A percentile compares a stretch with the other conserved stretches of the same genome.
These are phyloP conservation scores for Dinocampus coccinellae DNA, from an alignment of 2,888 invertebrate genomes.

Conservation along the genomic window DNA sequence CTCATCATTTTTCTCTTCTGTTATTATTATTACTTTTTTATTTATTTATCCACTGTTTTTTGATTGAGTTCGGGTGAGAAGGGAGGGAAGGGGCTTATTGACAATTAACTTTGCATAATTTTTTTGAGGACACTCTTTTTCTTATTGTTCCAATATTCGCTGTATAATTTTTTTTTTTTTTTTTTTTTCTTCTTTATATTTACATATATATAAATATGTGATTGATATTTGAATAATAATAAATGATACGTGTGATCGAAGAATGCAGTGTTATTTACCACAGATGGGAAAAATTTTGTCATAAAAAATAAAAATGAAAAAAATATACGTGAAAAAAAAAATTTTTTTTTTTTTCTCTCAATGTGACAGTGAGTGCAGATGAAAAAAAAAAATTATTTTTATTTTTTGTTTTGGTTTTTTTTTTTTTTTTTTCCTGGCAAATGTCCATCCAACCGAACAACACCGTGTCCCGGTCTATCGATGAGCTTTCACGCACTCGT, in stretches of 20 bases:
- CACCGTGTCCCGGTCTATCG: constrained; percentile 29
- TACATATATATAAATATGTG: too few relatives aligned
- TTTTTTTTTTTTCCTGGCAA: constrained; percentile 11
- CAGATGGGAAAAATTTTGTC: constrained; percentile 26
- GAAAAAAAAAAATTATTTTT: not conserved
- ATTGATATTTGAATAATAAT: not conserved
- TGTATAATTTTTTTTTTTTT: not conserved
- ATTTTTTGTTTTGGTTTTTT: constrained; percentile 1
- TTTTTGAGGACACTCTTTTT: constrained; percentile 16
- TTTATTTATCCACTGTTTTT: not conserved
- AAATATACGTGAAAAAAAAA: not conserved
- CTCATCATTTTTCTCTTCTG: not conserved
- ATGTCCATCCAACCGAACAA: constrained; percentile 25
- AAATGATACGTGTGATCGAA: not conserved
- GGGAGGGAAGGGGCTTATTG: constrained; percentile 21
- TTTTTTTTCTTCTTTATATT: not conserved
- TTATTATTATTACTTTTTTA: not conserved
- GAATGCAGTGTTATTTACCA: not conserved
- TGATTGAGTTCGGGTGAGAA: not conserved
- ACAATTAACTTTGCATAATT: constrained; percentile 44
- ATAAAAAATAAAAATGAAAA: constrained; percentile 14
- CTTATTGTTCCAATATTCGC: not conserved
- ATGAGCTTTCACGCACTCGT: constrained; percentile 35
- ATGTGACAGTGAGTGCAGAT: not conserved
- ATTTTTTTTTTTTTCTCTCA: not conserved